A percentile compares a stretch with the other conserved stretches of the same genome.
These are phyloP conservation scores for Typhlomys cinereus DNA, from an alignment of 2,113 vertebrate genomes.

Conservation along the genomic window DNA sequence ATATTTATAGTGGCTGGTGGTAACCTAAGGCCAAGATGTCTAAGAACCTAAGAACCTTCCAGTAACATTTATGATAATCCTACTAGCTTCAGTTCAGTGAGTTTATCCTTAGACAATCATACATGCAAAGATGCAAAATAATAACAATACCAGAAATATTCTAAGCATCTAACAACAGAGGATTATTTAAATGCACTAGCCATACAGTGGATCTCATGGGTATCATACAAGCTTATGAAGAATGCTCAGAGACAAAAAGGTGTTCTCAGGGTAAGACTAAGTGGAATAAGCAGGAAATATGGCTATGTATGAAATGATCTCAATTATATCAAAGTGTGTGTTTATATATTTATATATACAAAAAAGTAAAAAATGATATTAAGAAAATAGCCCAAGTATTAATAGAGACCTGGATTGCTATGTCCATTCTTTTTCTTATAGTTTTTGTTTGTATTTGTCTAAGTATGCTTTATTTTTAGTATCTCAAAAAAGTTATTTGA, in stretches of 20 bases:
- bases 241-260: not conserved
- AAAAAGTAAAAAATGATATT: not conserved
- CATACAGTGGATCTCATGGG: not conserved
- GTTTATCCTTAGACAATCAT: constrained; percentile 24
- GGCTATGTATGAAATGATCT: too few species aligned
- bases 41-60: not conserved
- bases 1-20: not conserved
- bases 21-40: not conserved
- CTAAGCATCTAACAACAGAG: not conserved
- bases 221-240: not conserved
- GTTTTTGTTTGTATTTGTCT: constrained; percentile 38
- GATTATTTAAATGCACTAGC: not conserved
- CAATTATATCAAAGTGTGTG: not conserved
- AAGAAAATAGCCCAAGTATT: constrained; percentile 19
- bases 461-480: constrained; percentile 46
- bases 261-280: not conserved
- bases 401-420: not conserved
- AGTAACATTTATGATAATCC: not conserved
- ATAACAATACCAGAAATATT: not conserved
- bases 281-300: constrained; percentile 10
- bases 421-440: constrained; percentile 46
- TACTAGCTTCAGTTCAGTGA: not conserved
- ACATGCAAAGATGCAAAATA: not conserved
- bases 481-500: constrained; percentile 16
- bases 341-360: not conserved